phyloP scores from a whole-genome alignment of 2,888 invertebrate genomes.

The Leucoptera coffeella region DNA sequence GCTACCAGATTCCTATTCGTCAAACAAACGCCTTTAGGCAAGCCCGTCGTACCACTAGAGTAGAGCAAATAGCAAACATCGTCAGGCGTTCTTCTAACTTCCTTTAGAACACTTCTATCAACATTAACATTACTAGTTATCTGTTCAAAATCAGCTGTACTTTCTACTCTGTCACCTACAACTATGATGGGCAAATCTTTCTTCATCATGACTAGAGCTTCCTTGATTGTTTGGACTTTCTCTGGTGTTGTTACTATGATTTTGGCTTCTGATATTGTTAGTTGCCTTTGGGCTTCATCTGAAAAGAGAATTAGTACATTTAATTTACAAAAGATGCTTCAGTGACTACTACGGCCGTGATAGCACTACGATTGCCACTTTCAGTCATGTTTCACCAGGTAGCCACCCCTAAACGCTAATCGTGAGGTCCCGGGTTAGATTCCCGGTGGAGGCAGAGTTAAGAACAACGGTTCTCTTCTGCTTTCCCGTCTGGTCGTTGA shows the following conservation, averaged over 20 bases:
- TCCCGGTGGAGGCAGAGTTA: no score
- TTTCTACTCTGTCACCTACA: slow-evolving; percentile 19
- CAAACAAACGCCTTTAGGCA: slow-evolving; percentile 68
- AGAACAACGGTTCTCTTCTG: no score
- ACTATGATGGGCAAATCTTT: slow-evolving; percentile 45
- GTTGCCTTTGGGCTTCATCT: slow-evolving; percentile 60
- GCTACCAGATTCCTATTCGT: slow-evolving; percentile 52
- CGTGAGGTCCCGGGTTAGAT: no score
- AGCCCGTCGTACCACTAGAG: slow-evolving; percentile 82
- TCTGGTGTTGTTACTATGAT: slow-evolving; percentile 46
- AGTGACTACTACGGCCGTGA: no score
- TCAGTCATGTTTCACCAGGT: no score
- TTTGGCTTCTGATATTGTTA: slow-evolving; percentile 48
- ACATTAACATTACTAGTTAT: no score
- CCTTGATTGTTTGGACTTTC: slow-evolving; percentile 28
- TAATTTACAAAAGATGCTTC: no score
- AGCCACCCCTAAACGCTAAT: no score
- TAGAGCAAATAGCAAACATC: slow-evolving; percentile 67
- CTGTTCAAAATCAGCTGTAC: slow-evolving; percentile 33
- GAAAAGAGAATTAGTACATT: slow-evolving; percentile 11
- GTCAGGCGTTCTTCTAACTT: slow-evolving; percentile 24
- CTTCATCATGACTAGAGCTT: slow-evolving; percentile 34
- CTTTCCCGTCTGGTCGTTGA: no score
- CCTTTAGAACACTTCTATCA: slow-evolving; percentile 32
- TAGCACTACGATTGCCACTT: no score